Evolutionary conservation across 2,113 vertebrate species (phyloP), one percentile per base, ranked within the genome.

Genomic region (Desmodus rotundus): DNA sequence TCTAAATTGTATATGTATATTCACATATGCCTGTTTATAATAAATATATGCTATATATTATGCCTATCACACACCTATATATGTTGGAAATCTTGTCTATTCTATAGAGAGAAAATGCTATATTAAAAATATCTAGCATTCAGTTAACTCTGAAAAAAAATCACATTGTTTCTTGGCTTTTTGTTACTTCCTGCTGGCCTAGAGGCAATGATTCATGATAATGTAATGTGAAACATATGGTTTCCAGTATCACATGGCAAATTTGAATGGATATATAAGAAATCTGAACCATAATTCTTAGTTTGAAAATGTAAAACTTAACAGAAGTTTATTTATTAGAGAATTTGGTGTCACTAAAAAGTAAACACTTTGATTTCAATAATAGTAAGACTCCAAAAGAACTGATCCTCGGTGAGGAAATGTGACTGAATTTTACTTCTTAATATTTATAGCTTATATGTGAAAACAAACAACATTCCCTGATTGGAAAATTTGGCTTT

Each of bases 401-500:
- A 74, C 45, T 63, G 17, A 74, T 61, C 31, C 63, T 67, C 28
- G 45, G 28, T 80, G 67, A 89, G 91, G 41, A 76, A 92, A 82
- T 72, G 14, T 73, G 38, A 58, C 13, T 87, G 76, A 93, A 81
- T 80, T 95, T 89, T 86, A 86, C 68, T 82, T 94, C 43, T 73
- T 83, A 73, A 56, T 94, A 61, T 82, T 68, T 82, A 76, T 52
- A 83, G 36, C 24, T 88, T 6, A 82, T 8, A 72, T 36, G 22
- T 89, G 73, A 84, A 95, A 70, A 63, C 43, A 43, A 73, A 78
- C 58, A 7, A 0, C 1, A 56, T 72, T 93, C 38, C 58, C 72
- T 88, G 85, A 61, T 84, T 95, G 91, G 72, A 96, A 96, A 92
- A 93, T 33, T 38, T 94, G 88, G 76, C 77, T 93, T 84, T 82